A percentile compares a stretch with the other conserved stretches of the same genome.
phyloP scores from a whole-genome alignment of 2,113 vertebrate genomes.

The Triplophysa siluroides region DNA sequence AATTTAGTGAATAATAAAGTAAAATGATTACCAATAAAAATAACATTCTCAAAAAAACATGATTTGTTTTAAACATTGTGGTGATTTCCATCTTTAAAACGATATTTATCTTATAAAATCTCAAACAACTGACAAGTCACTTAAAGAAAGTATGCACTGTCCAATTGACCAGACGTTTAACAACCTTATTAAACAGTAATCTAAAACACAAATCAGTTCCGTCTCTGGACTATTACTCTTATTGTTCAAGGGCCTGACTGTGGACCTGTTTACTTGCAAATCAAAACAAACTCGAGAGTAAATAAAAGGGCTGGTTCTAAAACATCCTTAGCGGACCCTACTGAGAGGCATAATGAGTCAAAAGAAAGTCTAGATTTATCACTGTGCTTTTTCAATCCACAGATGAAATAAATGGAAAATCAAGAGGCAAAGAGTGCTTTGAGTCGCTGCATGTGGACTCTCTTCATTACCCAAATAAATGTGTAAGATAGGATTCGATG shows the following conservation, averaged over 20 bases:
- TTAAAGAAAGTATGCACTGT: too few relatives aligned
- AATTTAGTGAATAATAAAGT: too few relatives aligned
- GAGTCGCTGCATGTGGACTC: constrained; percentile 17
- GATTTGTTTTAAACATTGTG: too few relatives aligned
- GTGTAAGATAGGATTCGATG: constrained; percentile 44
- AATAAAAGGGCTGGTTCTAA: neutral
- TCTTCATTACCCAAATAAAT: constrained; percentile 37
- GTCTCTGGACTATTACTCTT: neutral
- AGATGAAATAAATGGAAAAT: constrained; percentile 15
- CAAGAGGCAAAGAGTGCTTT: constrained; percentile 5
- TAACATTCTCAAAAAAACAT: too few relatives aligned
- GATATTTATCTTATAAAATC: too few relatives aligned
- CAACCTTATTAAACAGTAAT: too few relatives aligned
- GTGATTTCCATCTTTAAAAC: too few relatives aligned
- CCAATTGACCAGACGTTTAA: too few relatives aligned
- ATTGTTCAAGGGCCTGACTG: neutral
- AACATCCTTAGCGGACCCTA: neutral
- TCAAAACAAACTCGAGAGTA: neutral
- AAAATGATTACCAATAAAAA: too few relatives aligned
- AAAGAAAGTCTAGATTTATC: neutral
- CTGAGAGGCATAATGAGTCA: neutral
- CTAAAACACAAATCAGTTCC: neutral
- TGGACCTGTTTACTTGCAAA: neutral
- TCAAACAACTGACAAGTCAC: too few relatives aligned
- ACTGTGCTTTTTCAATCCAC: neutral